Evolutionary conservation across 2,797 vertebrate species (phyloP), one percentile per base, ranked within the genome.

Genomic region (Crax fasciolata): DNA sequence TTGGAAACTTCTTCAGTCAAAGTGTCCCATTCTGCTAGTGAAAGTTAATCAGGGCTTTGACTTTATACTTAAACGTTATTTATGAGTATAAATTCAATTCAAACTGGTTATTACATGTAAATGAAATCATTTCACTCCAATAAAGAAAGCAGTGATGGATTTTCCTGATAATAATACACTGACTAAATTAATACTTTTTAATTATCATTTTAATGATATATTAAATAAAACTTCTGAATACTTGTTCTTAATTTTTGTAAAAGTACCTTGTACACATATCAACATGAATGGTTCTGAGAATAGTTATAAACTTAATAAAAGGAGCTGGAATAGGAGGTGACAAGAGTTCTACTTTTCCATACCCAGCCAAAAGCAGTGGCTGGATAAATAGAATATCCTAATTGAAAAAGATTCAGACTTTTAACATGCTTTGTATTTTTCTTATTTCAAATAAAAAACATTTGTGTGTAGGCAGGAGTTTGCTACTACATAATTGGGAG

Each of bases 31-130:
- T 88, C 28, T 57, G 39, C 55, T 84, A 82, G 30, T 78, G 84
- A 81, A 86, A 84, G 30, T 86, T 84, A 91, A 83, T 74, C 57
- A 61, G 52, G 43, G 32, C 55, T 86, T 63, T 89, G 81, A 80
- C 17, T 84, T 95, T 57, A 73, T 84, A 21, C 16, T 49, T 83
- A 67, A 76, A 68, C 80, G 10, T 84, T 90, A 96, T 93, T 96
- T 90, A 94, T 61, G 70, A 84, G 75, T 95, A 94, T 93, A 89
- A 94, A 92, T 86, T 94, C 58, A 80, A 88, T 86, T 95, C 73
- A 88, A 72, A 80, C 35, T 80, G 49, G n/a, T 66, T 93, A 91
- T 80, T 94, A 92, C 71, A 93, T 66, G 54, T 84, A 95, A 94
- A 97, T 95, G 89, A 90, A 79, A 93, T 25, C 51, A 92, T 79